Conservation (phyloP, 2,797 vertebrate genomes). For the Paedocypris micromegethes region DNA sequence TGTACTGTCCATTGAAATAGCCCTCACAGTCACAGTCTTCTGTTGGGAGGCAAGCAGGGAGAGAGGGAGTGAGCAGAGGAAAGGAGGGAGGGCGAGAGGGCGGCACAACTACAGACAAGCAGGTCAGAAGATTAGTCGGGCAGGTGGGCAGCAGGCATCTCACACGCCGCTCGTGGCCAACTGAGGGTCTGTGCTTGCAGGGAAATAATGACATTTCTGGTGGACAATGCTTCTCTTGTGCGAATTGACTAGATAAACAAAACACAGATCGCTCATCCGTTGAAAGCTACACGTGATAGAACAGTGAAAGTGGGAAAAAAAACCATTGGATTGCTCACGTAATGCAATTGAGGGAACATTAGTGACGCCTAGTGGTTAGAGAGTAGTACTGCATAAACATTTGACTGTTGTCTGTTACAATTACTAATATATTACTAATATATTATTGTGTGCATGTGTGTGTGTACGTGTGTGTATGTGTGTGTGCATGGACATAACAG, state of each 20-base stretch:
- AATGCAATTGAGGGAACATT: no score
- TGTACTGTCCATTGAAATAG: constrained; percentile 92
- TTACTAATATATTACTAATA: no score
- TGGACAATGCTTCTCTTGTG: background rate
- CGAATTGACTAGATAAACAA: background rate
- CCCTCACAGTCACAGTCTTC: constrained; percentile 95
- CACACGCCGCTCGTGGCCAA: background rate
- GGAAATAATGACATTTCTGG: background rate
- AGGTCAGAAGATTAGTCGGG: constrained; percentile 46
- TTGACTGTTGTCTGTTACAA: no score
- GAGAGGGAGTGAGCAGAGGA: constrained; percentile 52
- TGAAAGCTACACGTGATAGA: no score
- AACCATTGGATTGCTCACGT: no score
- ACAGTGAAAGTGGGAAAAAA: no score
- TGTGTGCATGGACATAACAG: background rate
- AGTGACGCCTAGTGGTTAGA: no score
- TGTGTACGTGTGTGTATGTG: constrained; percentile 25
- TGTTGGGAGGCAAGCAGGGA: constrained; percentile 75
- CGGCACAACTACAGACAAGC: constrained; percentile 41
- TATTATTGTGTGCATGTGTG: background rate
- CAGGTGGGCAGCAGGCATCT: constrained; percentile 13
- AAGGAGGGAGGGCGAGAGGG: constrained; percentile 53
- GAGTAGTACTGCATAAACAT: no score
- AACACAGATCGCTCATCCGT: no score
- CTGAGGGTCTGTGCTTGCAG: background rate